Percentiles rank a stretch among this genome's conserved stretches.
phyloP scores from a whole-genome alignment of 2,797 vertebrate genomes.

The Alca torda region DNA sequence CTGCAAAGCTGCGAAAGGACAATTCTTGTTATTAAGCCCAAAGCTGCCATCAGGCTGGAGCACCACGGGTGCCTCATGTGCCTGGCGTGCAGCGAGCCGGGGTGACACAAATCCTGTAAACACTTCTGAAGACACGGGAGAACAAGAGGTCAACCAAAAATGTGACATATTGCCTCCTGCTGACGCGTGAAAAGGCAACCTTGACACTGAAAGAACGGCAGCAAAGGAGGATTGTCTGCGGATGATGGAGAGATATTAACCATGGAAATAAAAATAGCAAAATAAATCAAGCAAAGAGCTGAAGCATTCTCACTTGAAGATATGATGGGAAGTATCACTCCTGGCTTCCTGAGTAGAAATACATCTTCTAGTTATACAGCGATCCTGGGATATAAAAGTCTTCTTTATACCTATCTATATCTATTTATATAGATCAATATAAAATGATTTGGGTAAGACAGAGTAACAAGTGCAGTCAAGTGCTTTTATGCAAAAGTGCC shows the following conservation, averaged over 20 bases:
- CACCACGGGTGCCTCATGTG: background rate
- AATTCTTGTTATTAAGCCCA: background rate
- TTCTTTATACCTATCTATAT: background rate
- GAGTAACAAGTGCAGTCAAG: background rate
- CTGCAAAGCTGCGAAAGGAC: background rate
- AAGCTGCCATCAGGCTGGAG: background rate
- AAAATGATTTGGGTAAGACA: background rate
- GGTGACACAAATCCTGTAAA: constrained; percentile 2
- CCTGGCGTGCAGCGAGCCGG: accelerated
- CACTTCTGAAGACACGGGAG: background rate
- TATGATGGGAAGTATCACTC: background rate
- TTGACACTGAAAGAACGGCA: background rate
- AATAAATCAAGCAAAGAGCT: background rate
- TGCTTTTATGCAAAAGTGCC: background rate
- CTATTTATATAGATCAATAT: background rate
- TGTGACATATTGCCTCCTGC: background rate
- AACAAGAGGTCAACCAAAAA: background rate
- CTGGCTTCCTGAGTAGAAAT: background rate
- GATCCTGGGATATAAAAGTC: background rate
- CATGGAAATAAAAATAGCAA: background rate
- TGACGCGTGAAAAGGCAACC: background rate
- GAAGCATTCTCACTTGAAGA: background rate
- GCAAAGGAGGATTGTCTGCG: background rate
- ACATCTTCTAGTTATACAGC: background rate
- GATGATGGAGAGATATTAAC: background rate